phyloP scores from a whole-genome alignment of 1,140 invertebrate genomes.

The Drosophila micromelanica region DNA sequence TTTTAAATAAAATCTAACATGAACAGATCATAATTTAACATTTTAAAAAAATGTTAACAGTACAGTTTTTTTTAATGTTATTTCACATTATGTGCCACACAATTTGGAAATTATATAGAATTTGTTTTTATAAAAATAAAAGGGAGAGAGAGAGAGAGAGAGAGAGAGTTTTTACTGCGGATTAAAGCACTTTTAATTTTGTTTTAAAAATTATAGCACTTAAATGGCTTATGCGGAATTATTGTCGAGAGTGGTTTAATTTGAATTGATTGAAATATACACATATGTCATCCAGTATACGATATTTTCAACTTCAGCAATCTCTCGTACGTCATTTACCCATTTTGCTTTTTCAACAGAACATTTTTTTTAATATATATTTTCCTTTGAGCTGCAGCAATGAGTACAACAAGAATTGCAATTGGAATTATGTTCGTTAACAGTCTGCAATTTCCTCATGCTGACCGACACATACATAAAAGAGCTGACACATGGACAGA shows the following conservation, averaged over 20 bases:
- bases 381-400: constrained; percentile 33
- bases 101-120: no score
- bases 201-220: no score
- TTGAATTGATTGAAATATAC: not conserved
- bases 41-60: not conserved
- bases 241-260: not conserved
- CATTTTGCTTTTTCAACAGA: constrained; percentile 7
- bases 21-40: not conserved
- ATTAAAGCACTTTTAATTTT: no score
- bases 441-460: constrained; percentile 27
- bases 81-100: no score
- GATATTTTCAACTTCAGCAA: constrained; percentile 5
- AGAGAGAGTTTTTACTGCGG: no score
- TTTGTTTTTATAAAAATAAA: no score
- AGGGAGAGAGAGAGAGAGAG: no score
- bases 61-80: not conserved
- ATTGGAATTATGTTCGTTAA: constrained; percentile 45
- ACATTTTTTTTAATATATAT: constrained; percentile 2
- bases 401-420: constrained; percentile 17
- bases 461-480: constrained; percentile 17
- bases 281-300: not conserved
- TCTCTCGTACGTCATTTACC: constrained; percentile 11
- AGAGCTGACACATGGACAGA: not conserved
- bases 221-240: no score
- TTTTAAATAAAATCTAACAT: not conserved